These are phyloP conservation scores for Sus cebifrons DNA, from an alignment of 2,797 vertebrate species.

Conservation along the genomic window DNA sequence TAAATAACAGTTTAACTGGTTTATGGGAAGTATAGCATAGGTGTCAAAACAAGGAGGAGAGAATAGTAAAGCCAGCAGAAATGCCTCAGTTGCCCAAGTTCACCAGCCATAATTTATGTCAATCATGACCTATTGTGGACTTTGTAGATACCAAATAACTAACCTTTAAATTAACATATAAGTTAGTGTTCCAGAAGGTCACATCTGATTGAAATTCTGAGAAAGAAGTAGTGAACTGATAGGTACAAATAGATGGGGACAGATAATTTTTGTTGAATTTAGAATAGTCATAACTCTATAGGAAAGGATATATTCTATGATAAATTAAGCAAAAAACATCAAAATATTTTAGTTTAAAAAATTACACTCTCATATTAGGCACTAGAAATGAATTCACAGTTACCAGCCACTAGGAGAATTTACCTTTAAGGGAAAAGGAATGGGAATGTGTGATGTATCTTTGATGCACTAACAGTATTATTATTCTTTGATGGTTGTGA, in stretches of 20 bases:
- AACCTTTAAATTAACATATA: neutral
- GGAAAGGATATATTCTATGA: neutral
- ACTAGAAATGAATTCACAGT: neutral
- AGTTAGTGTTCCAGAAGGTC: neutral
- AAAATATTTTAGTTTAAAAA: conserved; percentile 48
- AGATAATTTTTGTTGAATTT: neutral
- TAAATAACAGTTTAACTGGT: neutral
- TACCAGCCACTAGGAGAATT: neutral
- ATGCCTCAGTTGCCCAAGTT: neutral
- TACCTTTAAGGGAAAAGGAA: neutral
- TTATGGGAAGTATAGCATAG: neutral
- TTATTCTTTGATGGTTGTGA: neutral
- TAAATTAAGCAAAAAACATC: neutral
- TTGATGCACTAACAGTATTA: neutral
- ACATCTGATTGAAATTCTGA: neutral
- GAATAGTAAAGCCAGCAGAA: neutral
- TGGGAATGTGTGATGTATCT: neutral
- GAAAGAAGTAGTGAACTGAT: neutral
- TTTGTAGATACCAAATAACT: neutral
- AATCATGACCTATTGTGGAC: neutral
- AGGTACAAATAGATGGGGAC: neutral
- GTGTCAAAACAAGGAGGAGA: neutral
- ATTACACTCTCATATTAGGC: neutral
- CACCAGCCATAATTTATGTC: neutral
- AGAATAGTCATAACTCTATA: neutral